Conservation (phyloP, 1,140 invertebrate genomes). For the Habropoda laboriosa region DNA sequence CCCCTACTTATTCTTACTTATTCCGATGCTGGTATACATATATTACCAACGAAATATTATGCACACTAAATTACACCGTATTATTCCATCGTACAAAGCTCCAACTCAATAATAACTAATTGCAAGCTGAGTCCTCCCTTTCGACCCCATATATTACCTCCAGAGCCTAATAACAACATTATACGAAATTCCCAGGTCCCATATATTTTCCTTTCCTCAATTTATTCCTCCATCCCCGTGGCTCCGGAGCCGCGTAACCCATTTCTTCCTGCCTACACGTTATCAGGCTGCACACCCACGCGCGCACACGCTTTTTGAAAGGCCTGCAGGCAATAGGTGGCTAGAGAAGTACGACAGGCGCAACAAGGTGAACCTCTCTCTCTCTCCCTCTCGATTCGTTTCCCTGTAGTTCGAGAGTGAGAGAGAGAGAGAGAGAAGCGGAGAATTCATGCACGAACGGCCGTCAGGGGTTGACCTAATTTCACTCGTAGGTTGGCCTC, state of each 20-base stretch:
- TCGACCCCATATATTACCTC: too few relatives aligned
- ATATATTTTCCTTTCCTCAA: background rate
- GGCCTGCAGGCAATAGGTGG: background rate
- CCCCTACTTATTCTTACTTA: too few relatives aligned
- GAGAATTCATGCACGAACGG: conserved; percentile 42
- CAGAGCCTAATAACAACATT: too few relatives aligned
- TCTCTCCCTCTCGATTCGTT: conserved; percentile 24
- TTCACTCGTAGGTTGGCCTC: conserved; percentile 66
- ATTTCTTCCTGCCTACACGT: background rate
- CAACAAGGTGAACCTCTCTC: conserved; percentile 41
- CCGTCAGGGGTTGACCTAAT: conserved; percentile 72
- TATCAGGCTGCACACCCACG: background rate
- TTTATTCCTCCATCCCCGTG: background rate
- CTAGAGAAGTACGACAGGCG: background rate
- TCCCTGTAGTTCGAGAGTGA: background rate
- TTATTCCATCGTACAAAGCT: too few relatives aligned
- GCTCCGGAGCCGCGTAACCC: background rate
- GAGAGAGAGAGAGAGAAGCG: background rate
- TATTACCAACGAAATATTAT: too few relatives aligned
- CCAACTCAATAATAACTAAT: too few relatives aligned
- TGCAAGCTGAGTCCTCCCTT: too few relatives aligned
- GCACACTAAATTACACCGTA: too few relatives aligned
- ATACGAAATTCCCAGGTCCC: too few relatives aligned
- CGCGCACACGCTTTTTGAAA: background rate
- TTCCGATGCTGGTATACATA: too few relatives aligned